These are phyloP conservation scores for Mirza zaza DNA, from an alignment of 2,113 vertebrate genomes.

Conservation along the genomic window DNA sequence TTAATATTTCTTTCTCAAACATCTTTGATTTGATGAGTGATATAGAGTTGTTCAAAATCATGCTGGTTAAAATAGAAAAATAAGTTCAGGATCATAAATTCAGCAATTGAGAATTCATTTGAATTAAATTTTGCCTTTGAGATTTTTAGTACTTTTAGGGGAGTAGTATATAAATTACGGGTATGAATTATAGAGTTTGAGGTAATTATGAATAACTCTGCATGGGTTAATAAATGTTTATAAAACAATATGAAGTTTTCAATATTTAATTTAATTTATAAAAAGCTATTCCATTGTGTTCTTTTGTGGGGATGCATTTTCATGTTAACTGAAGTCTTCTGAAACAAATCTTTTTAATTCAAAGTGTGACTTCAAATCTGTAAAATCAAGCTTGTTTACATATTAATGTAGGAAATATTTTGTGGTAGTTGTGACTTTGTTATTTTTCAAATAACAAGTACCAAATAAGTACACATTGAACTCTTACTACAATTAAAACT, in stretches of 20 bases:
- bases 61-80: background rate
- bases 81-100: background rate
- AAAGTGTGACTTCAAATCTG: background rate
- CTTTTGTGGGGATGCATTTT: background rate
- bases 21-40: background rate
- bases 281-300: background rate
- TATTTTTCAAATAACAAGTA: slow-evolving; percentile 23
- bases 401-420: background rate
- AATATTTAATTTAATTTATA: slow-evolving; percentile 44
- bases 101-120: background rate
- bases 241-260: slow-evolving; percentile 12
- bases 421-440: slow-evolving; percentile 10
- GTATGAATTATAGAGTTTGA: background rate
- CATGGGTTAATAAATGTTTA: slow-evolving; percentile 5
- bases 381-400: background rate
- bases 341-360: background rate
- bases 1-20: background rate
- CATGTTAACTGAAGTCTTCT: background rate
- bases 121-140: slow-evolving; percentile 9
- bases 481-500: background rate
- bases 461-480: slow-evolving; percentile 16
- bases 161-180: background rate
- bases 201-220: slow-evolving; percentile 8
- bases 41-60: background rate
- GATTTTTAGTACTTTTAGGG: background rate